These are phyloP conservation scores for Pygmarrhopalites habei DNA, from an alignment of 1,140 invertebrate genomes.

Conservation along the genomic window DNA sequence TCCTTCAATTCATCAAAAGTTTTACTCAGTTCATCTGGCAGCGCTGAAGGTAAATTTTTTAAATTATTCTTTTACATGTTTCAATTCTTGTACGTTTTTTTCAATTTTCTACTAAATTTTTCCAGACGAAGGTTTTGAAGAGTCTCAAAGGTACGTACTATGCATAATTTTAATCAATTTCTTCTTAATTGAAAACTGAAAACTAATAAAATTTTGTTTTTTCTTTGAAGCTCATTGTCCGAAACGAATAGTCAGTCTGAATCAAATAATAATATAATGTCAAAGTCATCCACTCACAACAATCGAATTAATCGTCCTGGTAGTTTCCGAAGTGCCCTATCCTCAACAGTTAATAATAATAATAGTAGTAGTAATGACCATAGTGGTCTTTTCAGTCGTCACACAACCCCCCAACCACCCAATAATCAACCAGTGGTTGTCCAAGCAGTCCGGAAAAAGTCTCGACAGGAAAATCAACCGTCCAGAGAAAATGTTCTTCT, in stretches of 20 bases:
- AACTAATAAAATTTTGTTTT: too few species aligned
- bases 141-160: too few species aligned
- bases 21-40: slow-evolving; percentile 23
- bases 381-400: slow-evolving; percentile 5
- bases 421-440: slow-evolving; percentile 18
- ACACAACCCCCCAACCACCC: background rate
- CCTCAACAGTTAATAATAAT: background rate
- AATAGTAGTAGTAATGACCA: slow-evolving; percentile 11
- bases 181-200: too few species aligned
- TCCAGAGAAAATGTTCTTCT: background rate
- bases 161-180: too few species aligned
- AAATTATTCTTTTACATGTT: too few species aligned
- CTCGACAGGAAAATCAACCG: slow-evolving; percentile 12
- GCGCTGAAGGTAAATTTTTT: slow-evolving; percentile 50
- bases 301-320: background rate
- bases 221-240: slow-evolving; percentile 69
- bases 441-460: slow-evolving; percentile 18
- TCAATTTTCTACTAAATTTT: too few species aligned
- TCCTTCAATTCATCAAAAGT: slow-evolving; percentile 13
- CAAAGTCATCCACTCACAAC: background rate
- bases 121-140: slow-evolving; percentile 85
- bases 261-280: slow-evolving; percentile 7
- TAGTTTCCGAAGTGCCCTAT: background rate
- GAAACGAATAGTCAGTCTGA: slow-evolving; percentile 67
- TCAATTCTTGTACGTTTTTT: too few species aligned